Evolutionary conservation across 2,113 vertebrate genomes (phyloP).

Genomic region (Pantherophis guttatus): DNA sequence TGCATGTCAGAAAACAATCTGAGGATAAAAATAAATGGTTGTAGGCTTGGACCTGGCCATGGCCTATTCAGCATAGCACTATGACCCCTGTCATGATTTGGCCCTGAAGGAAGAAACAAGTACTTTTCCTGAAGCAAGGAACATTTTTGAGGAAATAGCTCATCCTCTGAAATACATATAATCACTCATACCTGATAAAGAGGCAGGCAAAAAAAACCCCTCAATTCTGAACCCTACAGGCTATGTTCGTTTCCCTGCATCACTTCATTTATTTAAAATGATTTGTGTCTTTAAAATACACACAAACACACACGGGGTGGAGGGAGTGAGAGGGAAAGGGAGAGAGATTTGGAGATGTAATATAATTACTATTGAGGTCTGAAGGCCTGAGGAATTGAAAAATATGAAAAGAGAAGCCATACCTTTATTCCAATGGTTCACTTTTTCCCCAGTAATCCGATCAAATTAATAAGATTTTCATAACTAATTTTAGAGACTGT

Average conservation of each 20-base stretch:
- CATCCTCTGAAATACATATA: neutral
- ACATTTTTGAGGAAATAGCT: conserved; percentile 9
- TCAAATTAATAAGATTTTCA: conserved; percentile 27
- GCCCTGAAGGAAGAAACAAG: neutral
- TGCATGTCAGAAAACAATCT: neutral
- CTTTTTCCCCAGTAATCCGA: conserved; percentile 9
- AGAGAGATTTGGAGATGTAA: neutral
- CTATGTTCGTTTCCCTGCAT: neutral
- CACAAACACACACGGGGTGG: neutral
- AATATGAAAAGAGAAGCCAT: conserved; percentile 15
- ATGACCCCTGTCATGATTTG: neutral
- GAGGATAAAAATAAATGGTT: neutral
- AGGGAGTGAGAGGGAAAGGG: no score
- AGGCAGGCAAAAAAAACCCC: neutral
- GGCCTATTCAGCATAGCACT: neutral
- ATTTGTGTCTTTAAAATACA: neutral
- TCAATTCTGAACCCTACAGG: conserved; percentile 6
- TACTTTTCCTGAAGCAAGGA: conserved; percentile 18
- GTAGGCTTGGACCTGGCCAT: neutral
- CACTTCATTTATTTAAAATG: neutral
- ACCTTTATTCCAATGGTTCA: neutral
- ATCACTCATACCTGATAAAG: conserved; percentile 1
- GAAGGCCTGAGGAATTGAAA: conserved; percentile 23
- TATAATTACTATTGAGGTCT: neutral
- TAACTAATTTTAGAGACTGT: conserved; percentile 18